Evolutionary conservation across 2,888 invertebrate genomes (phyloP).

Genomic region (Ormyrus pomaceus): DNA sequence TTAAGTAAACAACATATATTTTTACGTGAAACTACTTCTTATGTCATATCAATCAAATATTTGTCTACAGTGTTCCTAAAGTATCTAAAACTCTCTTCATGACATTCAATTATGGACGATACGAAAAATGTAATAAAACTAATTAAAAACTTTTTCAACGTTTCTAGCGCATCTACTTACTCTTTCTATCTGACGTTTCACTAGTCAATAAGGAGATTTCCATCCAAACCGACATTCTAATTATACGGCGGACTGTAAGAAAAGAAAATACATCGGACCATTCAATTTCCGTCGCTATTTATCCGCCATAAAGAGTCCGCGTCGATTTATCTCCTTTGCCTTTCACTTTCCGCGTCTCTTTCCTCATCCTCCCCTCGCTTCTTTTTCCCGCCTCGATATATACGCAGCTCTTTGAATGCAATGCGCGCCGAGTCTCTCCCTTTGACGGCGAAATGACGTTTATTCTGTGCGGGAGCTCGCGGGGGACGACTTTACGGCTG

Average conservation of each 20-base stretch:
- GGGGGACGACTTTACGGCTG: slow-evolving; percentile 23
- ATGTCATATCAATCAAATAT: no score
- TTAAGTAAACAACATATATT: no score
- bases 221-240: no score
- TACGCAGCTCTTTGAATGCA: slow-evolving; percentile 25
- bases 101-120: no score
- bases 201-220: no score
- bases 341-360: slow-evolving; percentile 33
- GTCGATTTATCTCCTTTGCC: slow-evolving; percentile 29
- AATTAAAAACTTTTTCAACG: no score
- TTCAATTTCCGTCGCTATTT: slow-evolving; percentile 33
- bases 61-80: no score
- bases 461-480: slow-evolving; percentile 30
- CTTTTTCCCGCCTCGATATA: slow-evolving; percentile 7
- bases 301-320: slow-evolving; percentile 1
- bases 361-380: background rate
- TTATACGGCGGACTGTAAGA: background rate
- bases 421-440: slow-evolving; percentile 14
- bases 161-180: no score
- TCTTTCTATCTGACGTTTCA: no score
- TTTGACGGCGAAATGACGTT: slow-evolving; percentile 47
- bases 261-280: background rate
- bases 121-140: no score
- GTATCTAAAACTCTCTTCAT: no score
- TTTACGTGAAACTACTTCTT: no score